Conservation (phyloP, 2,797 vertebrate genomes). For the Schizopygopsis pylzovi region DNA sequence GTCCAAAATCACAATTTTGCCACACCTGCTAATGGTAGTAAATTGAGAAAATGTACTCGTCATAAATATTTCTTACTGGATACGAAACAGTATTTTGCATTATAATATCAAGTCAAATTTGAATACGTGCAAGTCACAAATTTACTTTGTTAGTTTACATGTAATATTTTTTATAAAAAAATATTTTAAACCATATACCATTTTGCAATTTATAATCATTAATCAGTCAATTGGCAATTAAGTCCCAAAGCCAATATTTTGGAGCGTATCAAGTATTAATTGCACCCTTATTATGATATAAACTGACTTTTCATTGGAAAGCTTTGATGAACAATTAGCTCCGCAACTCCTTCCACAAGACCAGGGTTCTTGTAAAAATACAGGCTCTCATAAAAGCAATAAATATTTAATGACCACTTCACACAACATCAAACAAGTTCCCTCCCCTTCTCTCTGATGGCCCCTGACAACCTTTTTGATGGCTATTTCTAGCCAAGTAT, state of each 20-base stretch:
- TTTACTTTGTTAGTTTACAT: background rate
- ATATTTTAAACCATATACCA: background rate
- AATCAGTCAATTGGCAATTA: background rate
- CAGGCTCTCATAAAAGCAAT: constrained; percentile 57
- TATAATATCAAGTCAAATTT: background rate
- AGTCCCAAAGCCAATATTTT: background rate
- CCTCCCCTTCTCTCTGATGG: constrained; percentile 78
- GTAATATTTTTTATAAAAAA: background rate
- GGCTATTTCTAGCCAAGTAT: constrained; percentile 74
- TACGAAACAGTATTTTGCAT: background rate
- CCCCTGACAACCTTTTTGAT: constrained; percentile 85
- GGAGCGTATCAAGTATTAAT: background rate
- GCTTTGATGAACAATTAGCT: constrained; percentile 30
- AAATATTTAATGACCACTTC: constrained; percentile 69
- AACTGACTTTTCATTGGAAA: constrained; percentile 3
- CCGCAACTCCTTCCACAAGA: background rate
- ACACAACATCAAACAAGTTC: constrained; percentile 73
- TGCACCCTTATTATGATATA: background rate
- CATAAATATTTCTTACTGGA: background rate
- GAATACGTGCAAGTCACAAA: background rate
- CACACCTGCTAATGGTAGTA: background rate
- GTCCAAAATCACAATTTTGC: background rate
- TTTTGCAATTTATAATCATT: background rate
- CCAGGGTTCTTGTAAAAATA: constrained; percentile 11
- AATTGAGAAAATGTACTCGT: background rate